Evolutionary conservation across 2,797 vertebrate species (phyloP), one percentile per base, ranked within the genome.

Genomic region (Phrynocephalus guinanensis): DNA sequence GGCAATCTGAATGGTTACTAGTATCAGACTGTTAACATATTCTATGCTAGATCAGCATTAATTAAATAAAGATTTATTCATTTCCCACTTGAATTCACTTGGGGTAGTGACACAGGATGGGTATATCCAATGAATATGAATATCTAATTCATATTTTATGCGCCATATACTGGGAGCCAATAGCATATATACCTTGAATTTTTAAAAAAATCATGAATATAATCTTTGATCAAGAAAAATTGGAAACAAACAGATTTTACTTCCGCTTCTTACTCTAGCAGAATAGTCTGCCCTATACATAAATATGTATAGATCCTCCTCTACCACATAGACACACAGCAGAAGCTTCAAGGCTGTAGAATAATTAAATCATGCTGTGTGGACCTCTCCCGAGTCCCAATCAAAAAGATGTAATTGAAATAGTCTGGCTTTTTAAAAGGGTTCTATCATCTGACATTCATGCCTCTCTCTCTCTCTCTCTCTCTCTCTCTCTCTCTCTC

Each of bases 61-160:
- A 84, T 91, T 89, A 90, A 85, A 91, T 92, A 93, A 18, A 94
- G 50, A 24, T 92, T 93, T 93, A 93, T 95, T 94, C 90, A 93
- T 93, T 86, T 88, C 90, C 90, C 79, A 87, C 80, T 91, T 86
- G 86, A 94, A 93, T 90, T 92, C 92, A 82, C 71, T 22, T 82
- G 88, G 86, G 86, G 70, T 30, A 84, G 52, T 79, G 88, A 72
- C 16, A 30, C 30, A 89, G 75, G 86, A 90, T 89, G 91, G 89
- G 87, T 44, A 44, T 44, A 44, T 44, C 38, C 38, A 93, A 86
- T 95, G 92, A 94, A 44, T 44, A 44, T 44, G 38, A 95, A 93
- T 90, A 90, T 92, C 87, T 86, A 83, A 92, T 95, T 95, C 91
- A 94, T 44, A 93, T 88, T 93, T 91, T 86, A 92, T 91, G 91